Evolutionary conservation across 2,113 vertebrate genomes (phyloP).

Genomic region (Bambusicola thoracicus): DNA sequence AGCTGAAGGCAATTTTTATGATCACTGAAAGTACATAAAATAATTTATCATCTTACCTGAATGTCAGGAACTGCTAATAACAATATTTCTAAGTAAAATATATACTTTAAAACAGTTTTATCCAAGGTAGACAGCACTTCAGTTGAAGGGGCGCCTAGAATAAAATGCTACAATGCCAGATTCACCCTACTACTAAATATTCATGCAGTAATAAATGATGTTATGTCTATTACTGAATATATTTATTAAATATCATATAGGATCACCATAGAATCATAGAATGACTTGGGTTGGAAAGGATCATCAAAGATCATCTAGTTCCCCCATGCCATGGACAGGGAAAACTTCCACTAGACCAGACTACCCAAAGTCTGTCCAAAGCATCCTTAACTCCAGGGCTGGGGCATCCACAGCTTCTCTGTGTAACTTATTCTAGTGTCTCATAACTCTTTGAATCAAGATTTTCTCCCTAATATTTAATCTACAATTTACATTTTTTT

Average conservation of each 20-base stretch:
- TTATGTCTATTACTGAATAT: neutral
- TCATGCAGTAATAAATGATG: neutral
- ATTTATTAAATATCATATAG: neutral
- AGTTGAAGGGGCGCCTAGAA: neutral
- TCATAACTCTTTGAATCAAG: neutral
- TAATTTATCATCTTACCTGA: neutral
- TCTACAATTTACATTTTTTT: neutral
- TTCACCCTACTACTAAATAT: neutral
- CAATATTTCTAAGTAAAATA: neutral
- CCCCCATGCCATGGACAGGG: neutral
- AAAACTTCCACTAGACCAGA: neutral
- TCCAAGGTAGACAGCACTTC: neutral
- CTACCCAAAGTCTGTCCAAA: neutral
- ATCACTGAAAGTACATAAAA: neutral
- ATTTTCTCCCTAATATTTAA: neutral
- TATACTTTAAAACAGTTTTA: neutral
- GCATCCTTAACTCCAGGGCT: neutral
- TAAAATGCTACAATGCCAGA: neutral
- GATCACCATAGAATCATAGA: neutral
- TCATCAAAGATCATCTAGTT: neutral
- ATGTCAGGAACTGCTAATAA: neutral
- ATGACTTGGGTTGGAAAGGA: neutral
- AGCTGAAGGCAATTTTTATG: neutral
- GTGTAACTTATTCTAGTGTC: neutral
- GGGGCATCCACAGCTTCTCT: neutral